phyloP scores from a whole-genome alignment of 2,113 vertebrate species.

The Todiramphus chloris region DNA sequence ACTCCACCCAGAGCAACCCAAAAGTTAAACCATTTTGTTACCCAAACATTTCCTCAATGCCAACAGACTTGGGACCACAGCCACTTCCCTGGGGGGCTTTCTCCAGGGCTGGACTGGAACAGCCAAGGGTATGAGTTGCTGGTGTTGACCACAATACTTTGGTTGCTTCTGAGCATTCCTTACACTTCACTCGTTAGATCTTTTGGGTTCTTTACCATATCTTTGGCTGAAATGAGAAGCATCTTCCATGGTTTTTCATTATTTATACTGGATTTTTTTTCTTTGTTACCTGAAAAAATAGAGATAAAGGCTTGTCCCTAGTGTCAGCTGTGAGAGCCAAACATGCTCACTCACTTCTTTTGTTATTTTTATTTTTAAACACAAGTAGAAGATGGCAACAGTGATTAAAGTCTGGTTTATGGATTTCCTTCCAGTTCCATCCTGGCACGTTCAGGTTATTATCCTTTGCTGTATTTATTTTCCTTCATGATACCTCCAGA shows the following conservation, averaged over 20 bases:
- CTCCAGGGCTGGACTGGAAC: background rate
- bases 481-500: background rate
- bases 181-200: background rate
- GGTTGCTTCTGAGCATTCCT: background rate
- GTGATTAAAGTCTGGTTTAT: background rate
- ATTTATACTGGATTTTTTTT: background rate
- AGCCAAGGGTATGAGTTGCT: background rate
- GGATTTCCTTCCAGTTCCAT: background rate
- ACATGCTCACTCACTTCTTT: background rate
- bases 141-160: background rate
- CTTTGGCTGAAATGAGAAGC: background rate
- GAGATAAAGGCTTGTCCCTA: background rate
- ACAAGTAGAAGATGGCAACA: background rate
- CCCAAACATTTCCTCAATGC: background rate
- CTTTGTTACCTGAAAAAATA: background rate
- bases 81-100: background rate
- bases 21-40: background rate
- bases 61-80: fast-evolving
- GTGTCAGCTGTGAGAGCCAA: background rate
- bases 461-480: background rate
- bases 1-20: background rate
- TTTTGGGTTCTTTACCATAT: background rate
- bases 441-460: background rate
- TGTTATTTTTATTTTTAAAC: background rate
- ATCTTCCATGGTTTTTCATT: background rate